A percentile compares a stretch with the other conserved stretches of the same genome.
Evolutionary conservation across 2,888 invertebrate species (phyloP).

Genomic region (Scrobipalpa atriplicella): DNA sequence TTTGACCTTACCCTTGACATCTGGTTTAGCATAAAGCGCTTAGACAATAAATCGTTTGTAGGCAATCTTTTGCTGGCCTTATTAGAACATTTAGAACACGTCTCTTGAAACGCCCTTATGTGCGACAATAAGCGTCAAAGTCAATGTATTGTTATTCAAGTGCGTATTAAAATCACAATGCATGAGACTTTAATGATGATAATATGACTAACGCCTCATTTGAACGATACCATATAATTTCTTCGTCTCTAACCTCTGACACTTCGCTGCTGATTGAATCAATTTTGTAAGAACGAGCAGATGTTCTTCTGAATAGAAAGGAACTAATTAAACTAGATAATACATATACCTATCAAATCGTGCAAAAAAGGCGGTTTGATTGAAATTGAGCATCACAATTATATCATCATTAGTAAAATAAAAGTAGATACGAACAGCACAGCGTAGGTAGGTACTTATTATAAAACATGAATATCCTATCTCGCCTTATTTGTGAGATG

Average conservation of each 20-base stretch:
- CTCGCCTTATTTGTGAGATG: neutral
- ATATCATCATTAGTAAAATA: constrained; percentile 1
- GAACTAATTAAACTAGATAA: constrained; percentile 15
- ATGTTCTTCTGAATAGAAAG: constrained; percentile 13
- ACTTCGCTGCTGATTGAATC: constrained; percentile 24
- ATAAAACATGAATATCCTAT: neutral
- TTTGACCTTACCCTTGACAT: constrained; percentile 1
- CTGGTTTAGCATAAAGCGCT: constrained; percentile 3
- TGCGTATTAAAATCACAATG: neutral
- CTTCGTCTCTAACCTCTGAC: constrained; percentile 20
- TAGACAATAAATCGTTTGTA: neutral
- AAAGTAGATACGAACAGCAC: neutral
- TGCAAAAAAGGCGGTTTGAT: neutral
- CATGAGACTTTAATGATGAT: neutral
- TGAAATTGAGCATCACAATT: neutral
- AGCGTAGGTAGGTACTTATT: too few relatives aligned
- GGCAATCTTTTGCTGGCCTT: neutral
- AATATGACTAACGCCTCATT: neutral
- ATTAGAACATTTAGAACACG: neutral
- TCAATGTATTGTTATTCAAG: neutral
- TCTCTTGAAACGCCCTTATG: neutral
- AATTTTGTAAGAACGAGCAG: constrained; percentile 15
- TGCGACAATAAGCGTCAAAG: neutral
- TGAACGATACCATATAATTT: constrained; percentile 7
- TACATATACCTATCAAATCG: neutral